phyloP scores from a whole-genome alignment of 2,797 vertebrate genomes.

The Glyptemys insculpta region DNA sequence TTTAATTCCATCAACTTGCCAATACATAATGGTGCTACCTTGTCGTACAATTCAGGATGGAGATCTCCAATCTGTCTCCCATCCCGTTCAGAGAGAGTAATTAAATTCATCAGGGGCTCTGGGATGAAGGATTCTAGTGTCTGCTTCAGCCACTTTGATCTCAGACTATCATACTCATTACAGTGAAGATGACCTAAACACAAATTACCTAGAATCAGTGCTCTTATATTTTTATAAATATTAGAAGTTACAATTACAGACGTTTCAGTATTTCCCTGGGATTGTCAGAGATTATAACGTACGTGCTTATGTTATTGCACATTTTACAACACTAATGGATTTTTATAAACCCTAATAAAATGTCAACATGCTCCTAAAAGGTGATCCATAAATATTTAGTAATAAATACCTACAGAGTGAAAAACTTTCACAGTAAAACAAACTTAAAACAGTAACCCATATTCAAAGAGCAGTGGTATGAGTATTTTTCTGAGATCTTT shows the following conservation, averaged over 20 bases:
- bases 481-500: neutral
- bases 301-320: neutral
- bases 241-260: neutral
- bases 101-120: conserved; percentile 73
- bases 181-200: conserved; percentile 89
- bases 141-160: conserved; percentile 87
- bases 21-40: conserved; percentile 69
- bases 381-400: neutral
- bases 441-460: neutral
- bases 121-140: conserved; percentile 96
- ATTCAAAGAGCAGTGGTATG: neutral
- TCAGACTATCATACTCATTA: conserved; percentile 90
- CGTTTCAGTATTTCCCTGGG: neutral
- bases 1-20: neutral
- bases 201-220: neutral
- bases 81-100: conserved; percentile 87
- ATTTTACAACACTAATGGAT: neutral
- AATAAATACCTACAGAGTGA: neutral
- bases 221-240: neutral
- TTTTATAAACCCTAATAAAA: neutral
- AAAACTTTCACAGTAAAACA: neutral
- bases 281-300: neutral
- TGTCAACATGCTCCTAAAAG: neutral
- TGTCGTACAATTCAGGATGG: conserved; percentile 81
- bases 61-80: conserved; percentile 86